Evolutionary conservation across 2,113 vertebrate species (phyloP), one percentile per base, ranked within the genome.

Genomic region (Tretioscincus oriximinensis): DNA sequence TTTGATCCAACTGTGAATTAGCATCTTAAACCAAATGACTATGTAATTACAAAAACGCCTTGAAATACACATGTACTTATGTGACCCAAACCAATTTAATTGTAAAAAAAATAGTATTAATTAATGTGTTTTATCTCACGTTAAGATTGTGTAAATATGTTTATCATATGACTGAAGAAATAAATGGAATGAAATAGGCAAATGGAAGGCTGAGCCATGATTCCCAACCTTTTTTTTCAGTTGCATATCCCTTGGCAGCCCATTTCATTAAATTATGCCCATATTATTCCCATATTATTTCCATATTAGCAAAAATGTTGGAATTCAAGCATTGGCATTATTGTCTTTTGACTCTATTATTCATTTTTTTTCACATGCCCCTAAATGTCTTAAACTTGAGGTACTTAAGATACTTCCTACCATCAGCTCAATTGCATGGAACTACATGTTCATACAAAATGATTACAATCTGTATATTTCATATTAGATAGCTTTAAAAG

Each of bases 401-500:
- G 11, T 14, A 61, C 7, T 10, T 69, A 49, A 9, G 18, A 22
- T n/a, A n/a, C 6, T 45, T 45, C 60, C 64, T 4, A 21, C 11
- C n/a, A 2, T n/a, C 22, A 6, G 9, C 9, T 81, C 61, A 7
- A 3, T 4, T 29, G n/a, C 54, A 12, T 58, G 54, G 16, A 12
- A 58, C 12, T 58, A 18, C 18, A 64, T 28, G 77, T 82, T 5
- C 54, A 28, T 14, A 5, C 9, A 29, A 9, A 18, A 81, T 21
- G 61, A 86, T 88, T 81, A 51, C 14, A 69, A 49, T 21, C 12
- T 78, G 22, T 64, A 64, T 86, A 78, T 78, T 35, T 1, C 1
- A 58, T 4, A 26, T 8, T 65, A 71, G 58, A 47, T 26, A 18
- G 14, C 51, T 29, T 28, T 5, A 8, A n/a, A 5, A 41, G 35